These are phyloP conservation scores for Epistrophe eligans DNA, from an alignment of 2,888 invertebrate genomes.

Conservation along the genomic window DNA sequence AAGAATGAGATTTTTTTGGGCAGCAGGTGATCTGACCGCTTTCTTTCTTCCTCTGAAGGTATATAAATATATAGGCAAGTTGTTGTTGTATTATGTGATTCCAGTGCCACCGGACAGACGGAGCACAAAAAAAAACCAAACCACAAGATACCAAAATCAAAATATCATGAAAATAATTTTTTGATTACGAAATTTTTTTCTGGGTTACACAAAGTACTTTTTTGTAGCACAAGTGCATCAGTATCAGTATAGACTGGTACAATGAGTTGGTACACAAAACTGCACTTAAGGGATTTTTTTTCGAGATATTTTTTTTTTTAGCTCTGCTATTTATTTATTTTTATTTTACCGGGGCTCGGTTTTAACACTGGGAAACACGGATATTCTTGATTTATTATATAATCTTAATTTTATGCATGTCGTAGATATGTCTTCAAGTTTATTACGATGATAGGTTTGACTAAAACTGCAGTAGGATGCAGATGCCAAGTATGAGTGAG, in stretches of 20 bases:
- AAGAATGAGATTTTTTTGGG: constrained; percentile 31
- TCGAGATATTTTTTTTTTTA: constrained; percentile 7
- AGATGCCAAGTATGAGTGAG: constrained; percentile 25
- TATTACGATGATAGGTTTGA: constrained; percentile 63
- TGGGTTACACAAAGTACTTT: constrained; percentile 66
- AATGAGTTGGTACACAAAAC: constrained; percentile 68
- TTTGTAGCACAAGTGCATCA: constrained; percentile 67
- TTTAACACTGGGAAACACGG: constrained; percentile 57
- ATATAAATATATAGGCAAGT: constrained; percentile 13
- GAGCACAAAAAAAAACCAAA: constrained; percentile 24
- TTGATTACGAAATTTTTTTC: constrained; percentile 70
- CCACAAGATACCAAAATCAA: constrained; percentile 62
- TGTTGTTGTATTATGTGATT: constrained; percentile 68
- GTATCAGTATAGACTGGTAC: constrained; percentile 57
- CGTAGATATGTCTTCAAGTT: constrained; percentile 64
- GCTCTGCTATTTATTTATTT: constrained; percentile 23
- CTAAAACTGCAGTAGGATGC: constrained; percentile 22
- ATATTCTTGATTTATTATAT: constrained; percentile 74
- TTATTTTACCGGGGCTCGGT: constrained; percentile 20
- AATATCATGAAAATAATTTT: constrained; percentile 69
- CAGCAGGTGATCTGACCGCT: constrained; percentile 73
- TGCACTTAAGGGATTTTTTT: constrained; percentile 71
- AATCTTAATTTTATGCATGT: constrained; percentile 73
- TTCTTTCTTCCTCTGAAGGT: constrained; percentile 50
- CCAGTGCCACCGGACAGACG: constrained; percentile 54